These are phyloP conservation scores for Eudasyphora cyanicolor DNA, from an alignment of 2,888 invertebrate species.

Conservation along the genomic window DNA sequence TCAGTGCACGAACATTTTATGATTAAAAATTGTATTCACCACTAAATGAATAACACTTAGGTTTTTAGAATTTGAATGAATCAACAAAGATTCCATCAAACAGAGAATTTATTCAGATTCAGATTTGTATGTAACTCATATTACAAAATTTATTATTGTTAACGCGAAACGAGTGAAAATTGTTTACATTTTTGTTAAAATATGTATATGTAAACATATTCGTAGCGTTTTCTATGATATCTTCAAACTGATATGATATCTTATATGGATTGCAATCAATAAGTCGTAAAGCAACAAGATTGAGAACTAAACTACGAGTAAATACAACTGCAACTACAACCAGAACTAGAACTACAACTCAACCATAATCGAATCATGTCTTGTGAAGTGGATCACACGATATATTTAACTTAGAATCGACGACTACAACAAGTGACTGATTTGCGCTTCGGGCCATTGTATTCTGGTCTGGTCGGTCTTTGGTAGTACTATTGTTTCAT, in stretches of 20 bases:
- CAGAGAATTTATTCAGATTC: neutral
- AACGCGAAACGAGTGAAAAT: neutral
- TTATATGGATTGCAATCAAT: neutral
- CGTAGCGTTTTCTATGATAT: neutral
- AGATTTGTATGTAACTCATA: slow-evolving; percentile 16
- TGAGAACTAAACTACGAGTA: neutral
- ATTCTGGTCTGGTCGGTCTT: neutral
- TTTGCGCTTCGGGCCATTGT: no score
- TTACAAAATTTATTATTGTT: slow-evolving; percentile 26
- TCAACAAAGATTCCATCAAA: neutral
- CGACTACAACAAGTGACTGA: no score
- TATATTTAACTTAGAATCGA: neutral
- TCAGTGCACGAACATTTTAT: no score
- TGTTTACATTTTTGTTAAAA: no score
- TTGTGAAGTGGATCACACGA: slow-evolving; percentile 35
- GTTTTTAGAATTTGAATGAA: neutral
- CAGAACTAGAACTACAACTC: neutral
- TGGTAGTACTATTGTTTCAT: neutral
- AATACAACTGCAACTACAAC: neutral
- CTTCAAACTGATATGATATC: slow-evolving; percentile 11
- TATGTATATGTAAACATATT: neutral
- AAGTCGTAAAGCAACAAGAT: neutral
- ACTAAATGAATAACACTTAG: no score
- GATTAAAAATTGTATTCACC: no score
- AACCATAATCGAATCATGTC: slow-evolving; percentile 7